A percentile compares a stretch with the other conserved stretches of the same genome.
phyloP scores from a whole-genome alignment of 1,140 invertebrate genomes.

The Euura saliciscinereae region DNA sequence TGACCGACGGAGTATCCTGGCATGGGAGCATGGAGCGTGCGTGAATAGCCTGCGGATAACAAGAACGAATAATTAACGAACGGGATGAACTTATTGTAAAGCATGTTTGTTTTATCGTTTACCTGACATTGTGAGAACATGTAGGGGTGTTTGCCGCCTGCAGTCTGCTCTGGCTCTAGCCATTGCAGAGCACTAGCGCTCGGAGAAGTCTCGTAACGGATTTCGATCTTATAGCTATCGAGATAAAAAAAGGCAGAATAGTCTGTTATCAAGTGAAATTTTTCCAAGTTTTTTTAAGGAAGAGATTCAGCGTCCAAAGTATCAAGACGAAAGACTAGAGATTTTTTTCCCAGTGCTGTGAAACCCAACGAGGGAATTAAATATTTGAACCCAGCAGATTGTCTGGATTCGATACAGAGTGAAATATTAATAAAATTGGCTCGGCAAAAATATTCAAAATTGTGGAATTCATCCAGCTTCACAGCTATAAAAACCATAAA shows the following conservation, averaged over 20 bases:
- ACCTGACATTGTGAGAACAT: conserved; percentile 93
- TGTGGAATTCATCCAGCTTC: too few relatives aligned
- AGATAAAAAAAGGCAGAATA: conserved; percentile 14
- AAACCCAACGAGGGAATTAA: too few relatives aligned
- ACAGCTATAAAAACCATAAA: too few relatives aligned
- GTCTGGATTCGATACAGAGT: too few relatives aligned
- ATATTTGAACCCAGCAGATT: too few relatives aligned
- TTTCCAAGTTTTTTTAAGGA: neutral
- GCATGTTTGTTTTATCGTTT: conserved; percentile 29
- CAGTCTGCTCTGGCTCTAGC: conserved; percentile 85
- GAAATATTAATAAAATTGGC: too few relatives aligned
- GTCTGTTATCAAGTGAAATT: neutral
- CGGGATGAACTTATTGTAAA: neutral
- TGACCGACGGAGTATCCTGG: conserved; percentile 93
- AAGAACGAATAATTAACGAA: conserved; percentile 20
- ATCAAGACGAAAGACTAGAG: too few relatives aligned
- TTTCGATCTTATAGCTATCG: conserved; percentile 68
- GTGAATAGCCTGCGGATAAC: conserved; percentile 79
- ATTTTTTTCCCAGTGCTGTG: too few relatives aligned
- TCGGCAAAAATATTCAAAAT: too few relatives aligned
- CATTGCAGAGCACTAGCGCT: conserved; percentile 86
- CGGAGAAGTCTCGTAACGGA: conserved; percentile 78
- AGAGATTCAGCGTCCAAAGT: neutral
- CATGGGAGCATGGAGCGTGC: conserved; percentile 88
- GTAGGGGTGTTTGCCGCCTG: conserved; percentile 86